These are phyloP conservation scores for Falcaria lacertinaria DNA, from an alignment of 2,888 invertebrate species.

Conservation along the genomic window DNA sequence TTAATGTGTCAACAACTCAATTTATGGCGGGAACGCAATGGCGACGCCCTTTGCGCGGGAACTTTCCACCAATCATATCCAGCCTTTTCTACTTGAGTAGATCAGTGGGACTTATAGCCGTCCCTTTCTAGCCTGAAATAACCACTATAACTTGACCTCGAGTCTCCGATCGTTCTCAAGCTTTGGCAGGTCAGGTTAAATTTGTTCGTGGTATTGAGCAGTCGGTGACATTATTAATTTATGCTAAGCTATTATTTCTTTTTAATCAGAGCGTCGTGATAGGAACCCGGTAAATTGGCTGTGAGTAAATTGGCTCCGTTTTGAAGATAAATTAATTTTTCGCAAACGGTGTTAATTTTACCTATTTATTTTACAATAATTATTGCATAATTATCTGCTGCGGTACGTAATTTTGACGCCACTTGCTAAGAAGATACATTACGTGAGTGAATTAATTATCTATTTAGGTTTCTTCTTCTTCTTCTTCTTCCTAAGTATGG, in stretches of 20 bases:
- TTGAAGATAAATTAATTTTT: not conserved
- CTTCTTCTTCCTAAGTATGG: too few species aligned
- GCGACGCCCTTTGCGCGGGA: constrained; percentile 66
- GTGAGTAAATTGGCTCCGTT: not conserved
- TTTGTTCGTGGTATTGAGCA: constrained; percentile 26
- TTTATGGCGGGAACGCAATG: constrained; percentile 73
- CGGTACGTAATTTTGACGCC: not conserved
- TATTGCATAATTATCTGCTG: not conserved
- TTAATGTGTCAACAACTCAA: constrained; percentile 80
- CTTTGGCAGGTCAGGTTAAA: constrained; percentile 17
- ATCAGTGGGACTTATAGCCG: constrained; percentile 22
- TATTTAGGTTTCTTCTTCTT: not conserved
- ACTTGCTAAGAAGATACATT: not conserved
- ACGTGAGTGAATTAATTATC: not conserved
- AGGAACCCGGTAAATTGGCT: constrained; percentile 22
- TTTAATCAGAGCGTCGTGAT: constrained; percentile 22
- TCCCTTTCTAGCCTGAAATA: constrained; percentile 39
- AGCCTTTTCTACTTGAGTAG: constrained; percentile 25
- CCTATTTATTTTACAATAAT: not conserved
- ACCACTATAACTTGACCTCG: constrained; percentile 18
- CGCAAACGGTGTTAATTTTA: not conserved
- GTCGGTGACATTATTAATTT: constrained; percentile 69
- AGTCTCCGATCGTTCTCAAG: not conserved
- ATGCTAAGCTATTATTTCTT: constrained; percentile 50
- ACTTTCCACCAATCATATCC: constrained; percentile 56